These are phyloP conservation scores for Pharmacophagus antenor DNA, from an alignment of 2,888 invertebrate genomes.

Conservation along the genomic window DNA sequence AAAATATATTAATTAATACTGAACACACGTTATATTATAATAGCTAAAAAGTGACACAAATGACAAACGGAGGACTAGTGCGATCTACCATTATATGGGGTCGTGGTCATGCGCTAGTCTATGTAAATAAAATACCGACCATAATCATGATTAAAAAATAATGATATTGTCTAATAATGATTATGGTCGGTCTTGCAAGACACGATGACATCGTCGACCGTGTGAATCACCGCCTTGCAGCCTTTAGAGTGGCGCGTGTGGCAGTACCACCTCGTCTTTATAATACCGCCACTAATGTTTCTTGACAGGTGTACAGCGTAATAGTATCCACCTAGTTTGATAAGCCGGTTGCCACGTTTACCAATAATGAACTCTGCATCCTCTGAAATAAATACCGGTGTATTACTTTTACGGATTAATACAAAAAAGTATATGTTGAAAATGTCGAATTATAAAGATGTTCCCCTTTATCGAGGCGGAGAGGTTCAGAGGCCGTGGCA, in stretches of 20 bases:
- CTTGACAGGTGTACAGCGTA: conserved; percentile 34
- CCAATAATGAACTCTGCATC: conserved; percentile 27
- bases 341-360: conserved; percentile 31
- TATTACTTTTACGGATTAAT: background rate
- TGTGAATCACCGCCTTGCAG: conserved; percentile 45
- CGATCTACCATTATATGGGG: no score
- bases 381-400: conserved; percentile 15
- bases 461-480: no score
- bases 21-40: no score
- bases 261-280: conserved; percentile 42
- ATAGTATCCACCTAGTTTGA: conserved; percentile 31
- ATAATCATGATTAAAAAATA: background rate
- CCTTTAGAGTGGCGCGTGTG: conserved; percentile 38
- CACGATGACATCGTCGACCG: conserved; percentile 37
- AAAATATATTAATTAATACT: no score
- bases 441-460: no score
- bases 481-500: no score
- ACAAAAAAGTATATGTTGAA: no score
- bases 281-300: background rate
- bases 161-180: conserved; percentile 21
- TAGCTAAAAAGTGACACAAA: no score
- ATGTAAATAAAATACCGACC: background rate
- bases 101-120: no score
- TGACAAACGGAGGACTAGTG: no score
- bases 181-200: conserved; percentile 33